These are phyloP conservation scores for Cyanoliseus patagonus DNA, from an alignment of 2,113 vertebrate species.

Conservation along the genomic window DNA sequence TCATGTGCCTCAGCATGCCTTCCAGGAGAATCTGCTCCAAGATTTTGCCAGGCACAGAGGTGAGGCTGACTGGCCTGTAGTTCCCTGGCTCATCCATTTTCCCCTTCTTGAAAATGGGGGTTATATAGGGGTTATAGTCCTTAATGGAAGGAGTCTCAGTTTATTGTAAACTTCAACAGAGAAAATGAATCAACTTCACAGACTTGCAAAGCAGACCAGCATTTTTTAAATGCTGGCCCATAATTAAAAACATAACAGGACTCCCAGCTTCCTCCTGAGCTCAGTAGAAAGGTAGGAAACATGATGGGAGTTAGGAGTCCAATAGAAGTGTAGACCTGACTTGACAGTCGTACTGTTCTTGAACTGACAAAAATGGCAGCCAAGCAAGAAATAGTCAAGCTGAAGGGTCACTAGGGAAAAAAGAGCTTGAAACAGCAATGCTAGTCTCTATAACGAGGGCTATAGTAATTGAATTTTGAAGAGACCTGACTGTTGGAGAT, in stretches of 20 bases:
- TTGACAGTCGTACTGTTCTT: not conserved
- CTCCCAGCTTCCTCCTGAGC: not conserved
- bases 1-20: too few species aligned
- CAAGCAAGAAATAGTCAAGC: not conserved
- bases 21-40: too few species aligned
- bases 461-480: constrained; percentile 66
- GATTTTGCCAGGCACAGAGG: too few species aligned
- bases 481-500: constrained; percentile 61
- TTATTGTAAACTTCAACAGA: not conserved
- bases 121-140: too few species aligned
- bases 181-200: not conserved
- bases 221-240: not conserved
- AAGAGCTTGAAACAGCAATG: not conserved
- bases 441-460: constrained; percentile 29
- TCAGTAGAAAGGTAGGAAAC: not conserved
- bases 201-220: not conserved
- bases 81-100: too few species aligned
- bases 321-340: not conserved
- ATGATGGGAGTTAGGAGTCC: not conserved
- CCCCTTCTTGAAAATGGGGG: too few species aligned
- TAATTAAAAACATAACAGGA: not conserved
- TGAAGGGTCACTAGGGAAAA: constrained; percentile 16
- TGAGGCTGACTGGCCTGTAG: too few species aligned
- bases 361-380: constrained; percentile 34
- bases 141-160: not conserved